Evolutionary conservation across 1,140 invertebrate species (phyloP).

Genomic region (Protaetia brevitarsis): DNA sequence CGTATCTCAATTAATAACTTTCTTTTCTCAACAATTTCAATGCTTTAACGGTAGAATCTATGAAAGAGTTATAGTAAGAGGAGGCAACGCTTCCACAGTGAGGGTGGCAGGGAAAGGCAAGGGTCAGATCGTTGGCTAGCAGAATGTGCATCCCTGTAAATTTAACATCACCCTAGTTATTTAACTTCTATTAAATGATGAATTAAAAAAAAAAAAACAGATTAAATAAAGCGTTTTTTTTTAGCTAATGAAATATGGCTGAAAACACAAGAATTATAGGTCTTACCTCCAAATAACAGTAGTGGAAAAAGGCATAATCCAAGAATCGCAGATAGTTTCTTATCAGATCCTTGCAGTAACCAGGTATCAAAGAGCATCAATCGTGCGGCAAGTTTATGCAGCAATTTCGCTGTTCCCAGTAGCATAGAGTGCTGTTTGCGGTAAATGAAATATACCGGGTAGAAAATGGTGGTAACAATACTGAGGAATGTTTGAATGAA

Average conservation of each 20-base stretch:
- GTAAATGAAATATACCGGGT: constrained; percentile 1
- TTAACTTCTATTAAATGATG: not conserved
- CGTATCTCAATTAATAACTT: not conserved
- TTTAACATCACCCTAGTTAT: constrained; percentile 22
- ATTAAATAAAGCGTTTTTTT: no score
- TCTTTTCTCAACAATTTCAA: not conserved
- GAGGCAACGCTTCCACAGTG: constrained; percentile 43
- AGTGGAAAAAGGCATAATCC: constrained; percentile 51
- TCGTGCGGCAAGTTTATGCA: constrained; percentile 39
- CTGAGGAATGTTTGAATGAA: constrained; percentile 18
- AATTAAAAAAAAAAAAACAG: no score
- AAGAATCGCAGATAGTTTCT: constrained; percentile 36
- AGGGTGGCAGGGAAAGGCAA: constrained; percentile 46
- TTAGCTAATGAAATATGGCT: no score
- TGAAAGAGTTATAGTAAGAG: constrained; percentile 44
- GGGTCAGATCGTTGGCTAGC: constrained; percentile 40
- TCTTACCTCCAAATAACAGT: constrained; percentile 52
- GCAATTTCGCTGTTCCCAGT: constrained; percentile 24
- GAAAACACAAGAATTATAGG: no score
- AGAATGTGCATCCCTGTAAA: constrained; percentile 47
- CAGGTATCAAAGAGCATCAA: constrained; percentile 53
- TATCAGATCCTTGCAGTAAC: constrained; percentile 44
- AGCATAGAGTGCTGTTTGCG: constrained; percentile 23
- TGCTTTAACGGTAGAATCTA: constrained; percentile 28
- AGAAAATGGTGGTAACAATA: constrained; percentile 24